Base-by-base conservation (phyloP, 2,113 vertebrate species). In the Pterophyllum scalare region DNA sequence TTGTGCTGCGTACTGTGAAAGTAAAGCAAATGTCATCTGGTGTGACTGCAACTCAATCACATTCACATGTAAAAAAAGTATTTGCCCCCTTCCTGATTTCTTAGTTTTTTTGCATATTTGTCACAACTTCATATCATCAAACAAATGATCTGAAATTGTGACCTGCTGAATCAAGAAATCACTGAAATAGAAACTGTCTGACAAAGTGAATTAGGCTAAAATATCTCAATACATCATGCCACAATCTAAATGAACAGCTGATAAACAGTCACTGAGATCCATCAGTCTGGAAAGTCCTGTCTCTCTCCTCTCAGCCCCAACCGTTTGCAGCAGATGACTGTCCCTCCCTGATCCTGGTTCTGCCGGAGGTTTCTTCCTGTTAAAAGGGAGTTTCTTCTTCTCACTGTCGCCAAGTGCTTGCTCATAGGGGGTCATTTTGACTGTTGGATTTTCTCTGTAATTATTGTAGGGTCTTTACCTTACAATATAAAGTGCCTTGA, bases 21-120 rank as follows among this genome's bases (percentile, higher is more conserved):
- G 8, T 38, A 38, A 38, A 38, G 35, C 8, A 38, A 6, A 82
- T 38, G 59, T 20, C 19, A 20, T 1, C 35, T 70, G 49, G 28
- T 70, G 26, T 54, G 80, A 79, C 60, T 77, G 65, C 65, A 87
- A 79, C 72, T 46, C 72, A 56, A 82, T 82, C 52, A 12, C 10
- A 12, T 11, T 11, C 38, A 40, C 76, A 81, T 70, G 65, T 33
- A 70, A 72, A 77, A 81, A 62, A 82, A 5, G 40, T 59, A 24
- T 57, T 54, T 14, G 35, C 35, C 35, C 8, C 9, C 35, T 10
- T 38, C 35, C 35, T 10, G 35, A 38, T 9, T 38, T 38, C 35
- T 38, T 8, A 38, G 35, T 38, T 38, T 38, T 35, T 38, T 38
- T 38, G 75, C 59, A 59, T 43, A 65, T 8, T 67, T 31, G 38